These are phyloP conservation scores for Dascillus cervinus DNA, from an alignment of 2,888 invertebrate species.

Conservation along the genomic window DNA sequence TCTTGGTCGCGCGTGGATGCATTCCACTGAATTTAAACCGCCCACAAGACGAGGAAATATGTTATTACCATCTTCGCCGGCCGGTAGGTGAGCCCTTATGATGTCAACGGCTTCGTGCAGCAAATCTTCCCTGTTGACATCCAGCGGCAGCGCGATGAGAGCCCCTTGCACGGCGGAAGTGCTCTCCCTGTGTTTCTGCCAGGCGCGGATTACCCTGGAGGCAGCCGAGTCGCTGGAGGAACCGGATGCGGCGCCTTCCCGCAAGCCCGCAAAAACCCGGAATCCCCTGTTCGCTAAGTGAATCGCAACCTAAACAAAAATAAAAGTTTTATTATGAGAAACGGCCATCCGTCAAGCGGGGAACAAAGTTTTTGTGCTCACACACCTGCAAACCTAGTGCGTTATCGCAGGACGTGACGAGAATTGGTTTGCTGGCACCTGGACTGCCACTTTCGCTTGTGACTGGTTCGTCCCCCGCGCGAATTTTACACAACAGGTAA, in stretches of 20 bases:
- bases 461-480: constrained; percentile 44
- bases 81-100: constrained; percentile 71
- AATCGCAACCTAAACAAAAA: constrained; percentile 51
- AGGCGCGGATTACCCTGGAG: constrained; percentile 47
- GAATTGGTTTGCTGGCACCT: constrained; percentile 64
- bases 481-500: constrained; percentile 69
- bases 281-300: constrained; percentile 65
- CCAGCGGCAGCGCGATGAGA: constrained; percentile 65
- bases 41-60: too few species aligned
- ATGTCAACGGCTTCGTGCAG: constrained; percentile 71
- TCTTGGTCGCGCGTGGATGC: too few species aligned
- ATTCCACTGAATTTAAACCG: too few species aligned
- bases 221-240: constrained; percentile 51
- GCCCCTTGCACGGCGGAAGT: constrained; percentile 28
- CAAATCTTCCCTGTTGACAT: constrained; percentile 73
- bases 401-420: constrained; percentile 74
- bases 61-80: constrained; percentile 67
- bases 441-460: constrained; percentile 40
- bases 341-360: neutral
- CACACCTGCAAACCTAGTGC: constrained; percentile 68
- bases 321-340: constrained; percentile 1
- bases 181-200: constrained; percentile 42
- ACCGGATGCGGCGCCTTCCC: constrained; percentile 49
- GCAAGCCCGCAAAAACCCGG: constrained; percentile 69
- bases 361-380: constrained; percentile 2